Conservation (phyloP, 2,113 vertebrate genomes). For the Brachionichthys hirsutus region DNA sequence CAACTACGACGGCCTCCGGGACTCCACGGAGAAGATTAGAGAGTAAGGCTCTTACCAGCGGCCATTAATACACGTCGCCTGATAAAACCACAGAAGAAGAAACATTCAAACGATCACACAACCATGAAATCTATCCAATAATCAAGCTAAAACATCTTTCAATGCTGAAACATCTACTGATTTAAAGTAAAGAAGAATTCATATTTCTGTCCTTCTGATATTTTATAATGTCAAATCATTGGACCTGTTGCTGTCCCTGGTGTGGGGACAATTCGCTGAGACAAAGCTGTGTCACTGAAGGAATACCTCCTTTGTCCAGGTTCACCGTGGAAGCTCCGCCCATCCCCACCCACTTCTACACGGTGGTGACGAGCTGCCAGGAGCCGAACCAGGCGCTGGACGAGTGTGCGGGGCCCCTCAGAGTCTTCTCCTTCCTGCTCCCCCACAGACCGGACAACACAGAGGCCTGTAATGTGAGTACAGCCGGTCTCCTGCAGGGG, state of each 20-base stretch:
- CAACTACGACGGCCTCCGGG: constrained; percentile 59
- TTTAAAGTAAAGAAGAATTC: no score
- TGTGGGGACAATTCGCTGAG: no score
- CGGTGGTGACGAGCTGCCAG: constrained; percentile 88
- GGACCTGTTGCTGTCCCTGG: no score
- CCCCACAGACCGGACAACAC: constrained; percentile 87
- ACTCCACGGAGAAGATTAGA: constrained; percentile 45
- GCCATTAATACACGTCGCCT: no score
- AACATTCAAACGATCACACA: no score
- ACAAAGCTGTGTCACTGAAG: no score
- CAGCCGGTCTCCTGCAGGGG: background rate
- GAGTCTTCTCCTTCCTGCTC: constrained; percentile 84
- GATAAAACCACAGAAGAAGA: no score
- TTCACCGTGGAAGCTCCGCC: constrained; percentile 77
- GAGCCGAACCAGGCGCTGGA: constrained; percentile 86
- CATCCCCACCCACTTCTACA: constrained; percentile 89
- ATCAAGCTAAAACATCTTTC: no score
- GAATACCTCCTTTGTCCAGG: constrained; percentile 69
- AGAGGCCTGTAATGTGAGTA: constrained; percentile 91
- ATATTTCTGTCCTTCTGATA: no score
- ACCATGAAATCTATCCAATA: no score
- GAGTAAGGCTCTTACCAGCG: constrained; percentile 48
- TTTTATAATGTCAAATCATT: no score
- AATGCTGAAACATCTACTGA: no score
- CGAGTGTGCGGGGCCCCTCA: constrained; percentile 84